These are phyloP conservation scores for Marmota monax DNA, from an alignment of 2,113 vertebrate species.

Conservation along the genomic window DNA sequence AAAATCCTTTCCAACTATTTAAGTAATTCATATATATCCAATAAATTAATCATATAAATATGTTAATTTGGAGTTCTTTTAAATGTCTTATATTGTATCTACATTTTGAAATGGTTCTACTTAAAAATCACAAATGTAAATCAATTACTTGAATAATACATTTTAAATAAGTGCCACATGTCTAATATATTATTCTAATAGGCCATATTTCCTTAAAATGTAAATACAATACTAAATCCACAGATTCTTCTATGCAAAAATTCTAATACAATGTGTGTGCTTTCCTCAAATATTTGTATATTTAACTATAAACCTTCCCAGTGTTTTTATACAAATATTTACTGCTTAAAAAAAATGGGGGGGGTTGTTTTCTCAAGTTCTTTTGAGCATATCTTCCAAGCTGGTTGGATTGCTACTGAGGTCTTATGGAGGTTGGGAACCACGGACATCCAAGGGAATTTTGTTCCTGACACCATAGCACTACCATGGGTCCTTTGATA, in stretches of 20 bases:
- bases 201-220: slow-evolving; percentile 52
- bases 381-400: slow-evolving; percentile 17
- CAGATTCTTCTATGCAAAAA: slow-evolving; percentile 65
- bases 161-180: slow-evolving; percentile 60
- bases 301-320: slow-evolving; percentile 23
- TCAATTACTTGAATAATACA: slow-evolving; percentile 47
- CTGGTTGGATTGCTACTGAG: background rate
- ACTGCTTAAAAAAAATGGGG: background rate
- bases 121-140: slow-evolving; percentile 69
- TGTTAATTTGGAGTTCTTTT: slow-evolving; percentile 65
- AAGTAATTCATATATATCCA: slow-evolving; percentile 63
- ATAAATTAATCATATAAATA: slow-evolving; percentile 64
- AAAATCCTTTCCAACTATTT: slow-evolving; percentile 36
- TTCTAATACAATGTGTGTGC: slow-evolving; percentile 10
- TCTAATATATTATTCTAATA: slow-evolving; percentile 63
- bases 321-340: slow-evolving; percentile 10
- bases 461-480: background rate
- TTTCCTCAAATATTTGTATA: slow-evolving; percentile 59
- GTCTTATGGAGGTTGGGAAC: background rate
- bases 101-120: slow-evolving; percentile 63
- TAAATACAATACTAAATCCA: slow-evolving; percentile 47
- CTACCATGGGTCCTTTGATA: background rate
- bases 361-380: slow-evolving; percentile 40
- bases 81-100: slow-evolving; percentile 63
- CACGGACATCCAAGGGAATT: background rate